A percentile compares a stretch with the other conserved stretches of the same genome.
Evolutionary conservation across 2,888 invertebrate species (phyloP).

Genomic region (Stictocephala bisonia): DNA sequence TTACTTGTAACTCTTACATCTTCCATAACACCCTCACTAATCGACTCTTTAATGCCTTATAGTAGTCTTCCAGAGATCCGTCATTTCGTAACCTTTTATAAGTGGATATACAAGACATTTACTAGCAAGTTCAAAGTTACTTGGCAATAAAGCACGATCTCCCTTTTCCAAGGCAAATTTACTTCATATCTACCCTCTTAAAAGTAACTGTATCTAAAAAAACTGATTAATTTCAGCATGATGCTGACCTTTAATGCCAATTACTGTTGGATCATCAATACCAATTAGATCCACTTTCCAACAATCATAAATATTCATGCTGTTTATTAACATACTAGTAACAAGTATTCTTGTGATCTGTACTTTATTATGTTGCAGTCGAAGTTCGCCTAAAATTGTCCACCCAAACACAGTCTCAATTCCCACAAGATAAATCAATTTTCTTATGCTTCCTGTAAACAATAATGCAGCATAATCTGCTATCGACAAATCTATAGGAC

Average conservation of each 20-base stretch:
- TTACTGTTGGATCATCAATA: not conserved
- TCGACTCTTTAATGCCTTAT: no score
- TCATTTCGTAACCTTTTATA: slow-evolving; percentile 54
- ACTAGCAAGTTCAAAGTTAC: slow-evolving; percentile 56
- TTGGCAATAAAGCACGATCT: slow-evolving; percentile 59
- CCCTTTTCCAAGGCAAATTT: slow-evolving; percentile 60
- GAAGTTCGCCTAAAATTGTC: slow-evolving; percentile 4
- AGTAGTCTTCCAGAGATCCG: slow-evolving; percentile 53
- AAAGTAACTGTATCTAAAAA: slow-evolving; percentile 56
- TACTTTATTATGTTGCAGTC: not conserved
- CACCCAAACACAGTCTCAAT: slow-evolving; percentile 9
- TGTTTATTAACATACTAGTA: not conserved
- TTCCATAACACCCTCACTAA: no score
- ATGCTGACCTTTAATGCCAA: not conserved
- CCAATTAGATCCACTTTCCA: not conserved
- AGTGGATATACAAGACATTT: slow-evolving; percentile 58
- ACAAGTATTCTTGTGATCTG: not conserved
- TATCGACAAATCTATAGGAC: slow-evolving; percentile 5
- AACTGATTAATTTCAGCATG: not conserved
- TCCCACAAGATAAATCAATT: not conserved
- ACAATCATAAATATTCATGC: not conserved
- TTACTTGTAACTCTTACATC: no score
- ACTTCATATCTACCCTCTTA: slow-evolving; percentile 61
- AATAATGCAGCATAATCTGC: not conserved
- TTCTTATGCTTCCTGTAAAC: not conserved